These are phyloP conservation scores for Odontomyia ornata DNA, from an alignment of 2,888 invertebrate genomes.

Conservation along the genomic window DNA sequence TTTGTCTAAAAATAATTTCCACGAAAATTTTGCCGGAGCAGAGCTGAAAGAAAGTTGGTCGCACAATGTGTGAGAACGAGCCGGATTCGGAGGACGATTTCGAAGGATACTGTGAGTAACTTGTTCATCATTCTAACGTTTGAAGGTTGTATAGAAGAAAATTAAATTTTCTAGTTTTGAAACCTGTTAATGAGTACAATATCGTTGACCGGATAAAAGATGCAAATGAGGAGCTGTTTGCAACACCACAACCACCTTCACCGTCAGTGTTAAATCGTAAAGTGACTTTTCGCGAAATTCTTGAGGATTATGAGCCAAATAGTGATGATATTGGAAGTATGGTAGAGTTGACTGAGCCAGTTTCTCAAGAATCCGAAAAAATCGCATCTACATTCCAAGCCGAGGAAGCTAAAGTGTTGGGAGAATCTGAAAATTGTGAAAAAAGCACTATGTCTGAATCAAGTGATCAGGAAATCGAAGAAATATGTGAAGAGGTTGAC, in stretches of 20 bases:
- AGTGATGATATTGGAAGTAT: slow-evolving; percentile 3
- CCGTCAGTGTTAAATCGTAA: slow-evolving; percentile 54
- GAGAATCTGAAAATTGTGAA: neutral
- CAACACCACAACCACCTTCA: slow-evolving; percentile 23
- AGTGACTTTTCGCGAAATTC: slow-evolving; percentile 65
- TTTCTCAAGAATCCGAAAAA: slow-evolving; percentile 19
- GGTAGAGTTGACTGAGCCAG: neutral
- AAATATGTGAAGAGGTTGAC: slow-evolving; percentile 61
- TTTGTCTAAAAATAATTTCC: slow-evolving; percentile 40
- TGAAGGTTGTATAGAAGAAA: neutral
- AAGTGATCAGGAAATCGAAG: slow-evolving; percentile 55
- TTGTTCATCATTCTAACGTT: slow-evolving; percentile 2
- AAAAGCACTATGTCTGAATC: slow-evolving; percentile 43
- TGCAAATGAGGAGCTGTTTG: slow-evolving; percentile 66
- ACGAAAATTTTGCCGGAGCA: neutral
- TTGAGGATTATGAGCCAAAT: slow-evolving; percentile 66
- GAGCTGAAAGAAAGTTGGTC: neutral
- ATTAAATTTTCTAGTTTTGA: slow-evolving; percentile 59
- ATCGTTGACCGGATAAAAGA: slow-evolving; percentile 67
- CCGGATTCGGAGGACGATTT: slow-evolving; percentile 63
- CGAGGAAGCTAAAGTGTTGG: neutral
- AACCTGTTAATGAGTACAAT: slow-evolving; percentile 67
- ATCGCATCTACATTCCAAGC: neutral
- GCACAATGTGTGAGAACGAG: slow-evolving; percentile 58
- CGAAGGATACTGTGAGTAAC: slow-evolving; percentile 63